phyloP scores from a whole-genome alignment of 2,888 invertebrate genomes.

The Erannis defoliaria region DNA sequence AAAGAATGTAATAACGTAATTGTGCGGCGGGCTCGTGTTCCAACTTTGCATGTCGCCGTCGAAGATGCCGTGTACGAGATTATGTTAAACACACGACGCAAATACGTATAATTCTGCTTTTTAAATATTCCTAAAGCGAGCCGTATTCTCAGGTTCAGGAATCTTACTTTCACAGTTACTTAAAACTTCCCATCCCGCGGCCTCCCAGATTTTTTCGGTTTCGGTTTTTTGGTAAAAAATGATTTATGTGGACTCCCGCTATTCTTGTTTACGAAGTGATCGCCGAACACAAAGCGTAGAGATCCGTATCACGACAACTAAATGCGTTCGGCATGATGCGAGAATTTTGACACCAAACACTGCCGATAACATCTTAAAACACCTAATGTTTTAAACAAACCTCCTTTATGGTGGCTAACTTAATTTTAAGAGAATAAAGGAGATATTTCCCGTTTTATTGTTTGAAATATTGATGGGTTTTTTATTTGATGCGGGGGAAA shows the following conservation, averaged over 20 bases:
- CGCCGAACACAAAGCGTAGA: slow-evolving; percentile 76
- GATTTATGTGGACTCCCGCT: slow-evolving; percentile 84
- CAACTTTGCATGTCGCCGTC: slow-evolving; percentile 38
- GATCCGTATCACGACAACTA: slow-evolving; percentile 74
- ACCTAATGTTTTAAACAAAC: slow-evolving; percentile 86
- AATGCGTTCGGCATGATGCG: slow-evolving; percentile 85
- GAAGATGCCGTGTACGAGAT: slow-evolving; percentile 33
- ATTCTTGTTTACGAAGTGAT: slow-evolving; percentile 82
- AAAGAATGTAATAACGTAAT: slow-evolving; percentile 62
- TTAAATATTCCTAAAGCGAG: slow-evolving; percentile 22
- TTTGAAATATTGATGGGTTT: slow-evolving; percentile 70
- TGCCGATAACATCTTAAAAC: slow-evolving; percentile 81
- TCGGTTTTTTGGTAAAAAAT: slow-evolving; percentile 55
- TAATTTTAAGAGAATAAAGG: slow-evolving; percentile 82
- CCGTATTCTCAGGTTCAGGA: slow-evolving; percentile 14
- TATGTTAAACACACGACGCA: slow-evolving; percentile 37
- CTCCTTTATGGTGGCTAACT: slow-evolving; percentile 82
- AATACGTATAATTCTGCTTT: slow-evolving; percentile 25
- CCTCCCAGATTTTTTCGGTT: slow-evolving; percentile 35
- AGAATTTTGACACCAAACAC: slow-evolving; percentile 86
- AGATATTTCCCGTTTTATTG: slow-evolving; percentile 64
- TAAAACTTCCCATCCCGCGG: slow-evolving; percentile 21
- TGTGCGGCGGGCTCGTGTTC: slow-evolving; percentile 61
- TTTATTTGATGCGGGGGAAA: slow-evolving; percentile 34
- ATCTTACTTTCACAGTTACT: slow-evolving; percentile 29